Conservation (phyloP, 2,113 vertebrate genomes). For the Greenwoodochromis staneri region DNA sequence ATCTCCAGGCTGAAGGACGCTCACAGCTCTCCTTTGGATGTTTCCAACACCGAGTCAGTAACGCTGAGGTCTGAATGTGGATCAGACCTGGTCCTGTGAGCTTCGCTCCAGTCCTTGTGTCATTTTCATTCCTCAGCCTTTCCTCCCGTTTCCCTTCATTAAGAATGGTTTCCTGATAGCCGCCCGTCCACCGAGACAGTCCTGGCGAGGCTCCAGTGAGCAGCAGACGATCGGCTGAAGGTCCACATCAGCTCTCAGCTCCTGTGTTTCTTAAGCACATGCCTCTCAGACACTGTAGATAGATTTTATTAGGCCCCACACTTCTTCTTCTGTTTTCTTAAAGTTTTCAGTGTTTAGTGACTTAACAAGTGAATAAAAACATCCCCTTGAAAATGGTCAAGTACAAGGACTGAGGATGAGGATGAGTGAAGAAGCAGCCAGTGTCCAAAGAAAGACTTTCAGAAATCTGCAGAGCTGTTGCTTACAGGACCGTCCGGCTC, state of each 20-base stretch:
- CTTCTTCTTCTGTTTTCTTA: neutral
- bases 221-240: neutral
- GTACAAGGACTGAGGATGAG: neutral
- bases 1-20: neutral
- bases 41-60: neutral
- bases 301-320: accelerated
- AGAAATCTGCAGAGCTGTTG: neutral
- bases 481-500: accelerated
- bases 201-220: accelerated
- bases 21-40: neutral
- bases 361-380: neutral
- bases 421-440: neutral
- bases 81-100: neutral
- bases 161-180: neutral
- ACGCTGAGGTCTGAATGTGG: neutral
- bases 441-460: neutral
- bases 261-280: neutral
- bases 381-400: neutral
- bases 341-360: neutral
- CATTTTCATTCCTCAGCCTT: neutral
- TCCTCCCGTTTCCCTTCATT: neutral
- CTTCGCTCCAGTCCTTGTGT: neutral
- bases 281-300: neutral
- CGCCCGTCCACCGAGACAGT: neutral
- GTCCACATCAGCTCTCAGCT: neutral